These are phyloP conservation scores for Apostichopus californicus DNA, from an alignment of 35 echinoderm and acorn worm genomes.

Conservation along the genomic window DNA sequence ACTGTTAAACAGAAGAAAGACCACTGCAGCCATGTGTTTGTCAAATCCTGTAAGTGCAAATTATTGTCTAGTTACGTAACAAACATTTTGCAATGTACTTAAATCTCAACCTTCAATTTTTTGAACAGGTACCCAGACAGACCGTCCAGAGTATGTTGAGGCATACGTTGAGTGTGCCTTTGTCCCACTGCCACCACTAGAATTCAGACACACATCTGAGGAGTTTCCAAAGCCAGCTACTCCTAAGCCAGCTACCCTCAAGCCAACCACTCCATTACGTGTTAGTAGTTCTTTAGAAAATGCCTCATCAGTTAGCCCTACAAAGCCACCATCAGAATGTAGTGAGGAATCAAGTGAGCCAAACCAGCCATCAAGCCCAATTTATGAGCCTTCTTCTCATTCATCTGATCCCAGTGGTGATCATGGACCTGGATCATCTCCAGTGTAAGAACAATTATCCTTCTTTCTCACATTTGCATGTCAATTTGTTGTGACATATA, in stretches of 20 bases:
- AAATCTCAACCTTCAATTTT: not conserved
- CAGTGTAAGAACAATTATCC: not conserved
- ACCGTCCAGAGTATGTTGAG: not conserved
- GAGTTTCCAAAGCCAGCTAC: no score
- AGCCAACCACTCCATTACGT: not conserved
- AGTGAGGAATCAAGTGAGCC: slow-evolving; percentile 19
- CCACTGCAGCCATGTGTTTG: no score
- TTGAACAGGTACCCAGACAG: slow-evolving; percentile 22
- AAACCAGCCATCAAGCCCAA: slow-evolving; percentile 7
- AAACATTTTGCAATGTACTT: no score
- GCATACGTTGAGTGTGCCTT: not conserved
- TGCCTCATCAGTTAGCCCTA: not conserved
- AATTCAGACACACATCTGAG: not conserved
- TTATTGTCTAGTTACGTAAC: no score
- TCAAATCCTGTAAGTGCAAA: no score
- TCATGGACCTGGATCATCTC: not conserved
- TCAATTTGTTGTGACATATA: no score
- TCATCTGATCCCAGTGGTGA: not conserved
- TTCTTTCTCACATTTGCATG: no score
- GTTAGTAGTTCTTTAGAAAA: not conserved
- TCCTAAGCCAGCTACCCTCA: not conserved
- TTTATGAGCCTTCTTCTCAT: not conserved
- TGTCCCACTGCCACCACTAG: not conserved
- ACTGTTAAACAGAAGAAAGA: no score
- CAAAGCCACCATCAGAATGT: not conserved